phyloP scores from a whole-genome alignment of 2,888 invertebrate genomes.

The Tetheella fluctuosa region DNA sequence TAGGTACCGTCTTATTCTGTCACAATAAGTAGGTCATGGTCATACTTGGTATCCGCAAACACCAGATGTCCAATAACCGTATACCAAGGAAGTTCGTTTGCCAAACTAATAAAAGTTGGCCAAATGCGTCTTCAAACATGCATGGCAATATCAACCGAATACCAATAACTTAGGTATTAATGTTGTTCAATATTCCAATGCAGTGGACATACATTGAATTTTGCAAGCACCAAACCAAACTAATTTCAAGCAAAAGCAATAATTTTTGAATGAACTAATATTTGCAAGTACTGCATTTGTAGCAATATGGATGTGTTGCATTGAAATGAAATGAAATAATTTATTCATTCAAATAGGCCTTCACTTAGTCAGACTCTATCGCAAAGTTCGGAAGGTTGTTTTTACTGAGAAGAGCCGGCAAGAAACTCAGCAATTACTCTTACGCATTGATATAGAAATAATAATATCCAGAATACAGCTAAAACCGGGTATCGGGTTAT shows the following conservation, averaged over 20 bases:
- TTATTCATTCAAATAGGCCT: too few species aligned
- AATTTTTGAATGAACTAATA: background rate
- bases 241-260: slow-evolving; percentile 5
- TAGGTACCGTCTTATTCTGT: background rate
- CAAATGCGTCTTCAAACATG: background rate
- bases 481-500: too few species aligned
- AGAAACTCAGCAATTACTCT: too few species aligned
- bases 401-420: too few species aligned
- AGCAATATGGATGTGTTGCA: too few species aligned
- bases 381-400: too few species aligned
- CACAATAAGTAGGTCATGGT: background rate
- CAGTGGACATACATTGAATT: background rate
- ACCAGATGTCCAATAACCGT: background rate
- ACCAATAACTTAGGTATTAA: background rate
- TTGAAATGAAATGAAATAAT: too few species aligned
- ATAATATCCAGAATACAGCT: too few species aligned
- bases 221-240: background rate
- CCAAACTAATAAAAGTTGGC: slow-evolving; percentile 1
- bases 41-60: background rate
- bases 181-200: background rate
- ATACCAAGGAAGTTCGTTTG: background rate
- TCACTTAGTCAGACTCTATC: too few species aligned
- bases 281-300: background rate
- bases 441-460: too few species aligned
- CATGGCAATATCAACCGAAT: background rate